Percentiles rank a stretch among this genome's conserved stretches.
These are phyloP conservation scores for Polymixis flavicincta DNA, from an alignment of 2,888 invertebrate species.

Conservation along the genomic window DNA sequence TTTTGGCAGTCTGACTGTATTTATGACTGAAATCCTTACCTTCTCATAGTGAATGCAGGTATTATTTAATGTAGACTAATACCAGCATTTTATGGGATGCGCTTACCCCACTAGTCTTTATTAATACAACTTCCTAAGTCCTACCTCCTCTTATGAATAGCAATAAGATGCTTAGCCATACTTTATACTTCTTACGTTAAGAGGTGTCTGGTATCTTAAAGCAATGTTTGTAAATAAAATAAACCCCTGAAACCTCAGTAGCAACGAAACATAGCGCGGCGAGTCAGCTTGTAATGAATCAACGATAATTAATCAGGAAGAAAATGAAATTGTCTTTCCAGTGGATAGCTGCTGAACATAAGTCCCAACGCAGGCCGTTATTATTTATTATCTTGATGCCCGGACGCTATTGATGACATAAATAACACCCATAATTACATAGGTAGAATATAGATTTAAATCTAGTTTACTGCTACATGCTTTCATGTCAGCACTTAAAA, in stretches of 20 bases:
- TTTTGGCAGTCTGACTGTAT: neutral
- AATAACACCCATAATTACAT: constrained; percentile 27
- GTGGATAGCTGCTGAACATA: neutral
- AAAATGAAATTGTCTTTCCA: constrained; percentile 2
- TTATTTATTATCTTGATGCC: constrained; percentile 14
- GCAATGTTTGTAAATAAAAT: neutral
- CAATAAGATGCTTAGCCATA: neutral
- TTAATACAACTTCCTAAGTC: neutral
- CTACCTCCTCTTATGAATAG: neutral
- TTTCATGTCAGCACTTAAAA: constrained; percentile 24
- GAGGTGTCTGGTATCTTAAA: neutral
- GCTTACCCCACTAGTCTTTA: no score
- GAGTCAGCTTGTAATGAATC: neutral
- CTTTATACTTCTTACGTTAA: neutral
- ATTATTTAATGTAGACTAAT: neutral
- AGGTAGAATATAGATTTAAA: constrained; percentile 11
- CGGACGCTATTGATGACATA: constrained; percentile 13
- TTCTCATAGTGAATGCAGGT: neutral
- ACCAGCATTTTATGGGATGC: neutral
- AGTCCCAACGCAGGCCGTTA: neutral
- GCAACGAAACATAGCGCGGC: neutral
- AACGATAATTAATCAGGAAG: neutral
- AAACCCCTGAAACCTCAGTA: neutral
- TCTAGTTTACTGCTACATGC: constrained; percentile 17
- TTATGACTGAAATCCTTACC: neutral